Percentiles rank a stretch among this genome's conserved stretches.
phyloP scores from a whole-genome alignment of 2,888 invertebrate genomes.

The Caenorhabditis macrosperma region DNA sequence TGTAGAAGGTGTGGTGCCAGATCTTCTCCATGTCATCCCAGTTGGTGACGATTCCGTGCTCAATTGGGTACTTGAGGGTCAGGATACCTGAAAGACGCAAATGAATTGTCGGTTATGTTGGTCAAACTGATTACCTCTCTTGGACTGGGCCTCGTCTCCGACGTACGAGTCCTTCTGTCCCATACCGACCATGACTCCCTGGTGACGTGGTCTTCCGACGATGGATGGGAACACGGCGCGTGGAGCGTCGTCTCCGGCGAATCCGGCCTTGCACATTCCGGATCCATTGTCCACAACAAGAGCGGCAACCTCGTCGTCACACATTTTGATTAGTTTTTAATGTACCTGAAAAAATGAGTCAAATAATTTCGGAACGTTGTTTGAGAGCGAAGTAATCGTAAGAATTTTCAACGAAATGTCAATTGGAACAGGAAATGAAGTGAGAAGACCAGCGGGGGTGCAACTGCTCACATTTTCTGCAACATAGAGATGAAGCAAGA shows the following conservation, averaged over 20 bases:
- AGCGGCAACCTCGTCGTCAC: conserved; percentile 91
- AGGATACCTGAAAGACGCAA: conserved; percentile 84
- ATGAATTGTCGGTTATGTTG: not conserved
- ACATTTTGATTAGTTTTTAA: conserved; percentile 63
- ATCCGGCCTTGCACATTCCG: conserved; percentile 86
- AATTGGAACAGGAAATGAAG: conserved; percentile 27
- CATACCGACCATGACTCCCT: conserved; percentile 81
- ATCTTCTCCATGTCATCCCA: conserved; percentile 99
- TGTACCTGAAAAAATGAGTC: conserved; percentile 37
- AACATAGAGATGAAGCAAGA: conserved; percentile 6
- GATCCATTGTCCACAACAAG: conserved; percentile 75
- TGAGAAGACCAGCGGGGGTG: conserved; percentile 80
- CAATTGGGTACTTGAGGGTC: conserved; percentile 94
- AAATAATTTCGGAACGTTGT: no score
- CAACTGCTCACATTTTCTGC: conserved; percentile 10
- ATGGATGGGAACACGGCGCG: conserved; percentile 90
- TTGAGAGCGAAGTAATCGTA: conserved; percentile 91
- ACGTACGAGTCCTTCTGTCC: conserved; percentile 76
- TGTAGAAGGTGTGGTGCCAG: conserved; percentile 99
- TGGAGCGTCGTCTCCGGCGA: conserved; percentile 87
- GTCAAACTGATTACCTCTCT: conserved; percentile 86
- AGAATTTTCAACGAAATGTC: no score
- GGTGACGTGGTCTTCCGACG: conserved; percentile 87
- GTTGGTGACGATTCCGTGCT: conserved; percentile 96
- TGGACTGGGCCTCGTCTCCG: conserved; percentile 81